Percentiles rank a stretch among this genome's conserved stretches.
These are phyloP conservation scores for Cochlearius cochlearius DNA, from an alignment of 2,113 vertebrate genomes.

Conservation along the genomic window DNA sequence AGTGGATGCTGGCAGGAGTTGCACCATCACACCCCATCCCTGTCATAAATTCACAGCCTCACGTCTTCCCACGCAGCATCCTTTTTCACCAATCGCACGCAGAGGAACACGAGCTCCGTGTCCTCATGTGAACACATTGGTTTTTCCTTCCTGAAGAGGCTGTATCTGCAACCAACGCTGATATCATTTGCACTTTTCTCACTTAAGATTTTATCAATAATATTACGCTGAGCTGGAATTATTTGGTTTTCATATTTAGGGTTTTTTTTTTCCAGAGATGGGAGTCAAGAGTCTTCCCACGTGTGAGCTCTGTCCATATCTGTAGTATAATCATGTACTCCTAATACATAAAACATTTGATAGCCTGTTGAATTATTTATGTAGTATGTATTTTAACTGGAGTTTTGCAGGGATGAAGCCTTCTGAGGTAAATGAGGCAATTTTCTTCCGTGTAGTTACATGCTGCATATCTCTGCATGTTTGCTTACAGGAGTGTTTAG, in stretches of 20 bases:
- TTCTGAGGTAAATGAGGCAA: slow-evolving; percentile 56
- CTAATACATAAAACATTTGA: slow-evolving; percentile 62
- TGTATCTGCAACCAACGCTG: neutral
- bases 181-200: neutral
- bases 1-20: neutral
- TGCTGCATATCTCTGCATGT: slow-evolving; percentile 10
- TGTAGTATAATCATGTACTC: slow-evolving; percentile 58
- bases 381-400: slow-evolving; percentile 43
- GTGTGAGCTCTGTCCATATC: slow-evolving; percentile 35
- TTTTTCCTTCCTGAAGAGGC: neutral
- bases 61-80: neutral
- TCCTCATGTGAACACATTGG: neutral
- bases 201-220: slow-evolving; percentile 9
- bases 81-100: neutral
- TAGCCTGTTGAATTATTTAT: slow-evolving; percentile 57
- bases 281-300: neutral
- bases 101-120: neutral
- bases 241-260: slow-evolving; percentile 7
- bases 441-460: slow-evolving; percentile 41
- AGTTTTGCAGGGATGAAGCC: slow-evolving; percentile 35
- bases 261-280: neutral
- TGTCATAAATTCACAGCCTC: neutral
- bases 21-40: neutral
- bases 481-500: slow-evolving; percentile 13
- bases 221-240: neutral